Base-by-base conservation (phyloP, 92 coral and sea anemone genomes). In the Epizoanthus fatuus region DNA sequence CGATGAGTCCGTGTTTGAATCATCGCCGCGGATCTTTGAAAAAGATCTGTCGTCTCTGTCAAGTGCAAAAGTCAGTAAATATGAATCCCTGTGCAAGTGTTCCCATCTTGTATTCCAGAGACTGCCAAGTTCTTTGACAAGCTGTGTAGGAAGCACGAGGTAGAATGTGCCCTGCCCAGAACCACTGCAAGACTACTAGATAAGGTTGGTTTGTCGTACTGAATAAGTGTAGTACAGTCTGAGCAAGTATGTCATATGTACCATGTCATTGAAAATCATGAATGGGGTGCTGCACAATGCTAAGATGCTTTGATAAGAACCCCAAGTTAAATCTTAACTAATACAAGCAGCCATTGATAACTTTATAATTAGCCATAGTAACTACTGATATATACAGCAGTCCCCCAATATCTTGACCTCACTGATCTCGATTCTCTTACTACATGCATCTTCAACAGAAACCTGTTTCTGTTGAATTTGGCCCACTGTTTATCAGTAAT, bases 161-260 rank as follows among this genome's bases (percentile, higher is more conserved):
- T 96, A 7, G 99, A 97, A 3, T 97, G 99, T 87, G 81, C 94
- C 19, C 4, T 97, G 2, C 99, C 99, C 16, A 84, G 98, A 69
- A 97, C 99, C 20, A 89, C 95, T 16, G 93, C 99, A 63, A 82
- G 99, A 58, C 88, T 95, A 17, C 75, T 97, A 58, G 99, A 97
- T 69, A 97, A 97, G 89, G 99, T 97, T 75, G 67, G 88, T 68
- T 79, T 49, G 53, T 9, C 9, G 53, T 49, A 49, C 19, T 38
- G 20, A 51, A 59, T 19, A 59, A 20, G 42, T 13, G 20, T 57
- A 22, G 45, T 22, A 19, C 11, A 70, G 9, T 19, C 44, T 19
- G 69, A 14, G 15, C 53, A 32, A 44, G 45, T 29, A 5, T n/a
- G 16, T 7, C 0, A 39, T 32, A 2, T 17, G 53, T 10, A 7